A percentile compares a stretch with the other conserved stretches of the same genome.
phyloP scores from a whole-genome alignment of 2,113 vertebrate genomes.

The Triplophysa dalaica region DNA sequence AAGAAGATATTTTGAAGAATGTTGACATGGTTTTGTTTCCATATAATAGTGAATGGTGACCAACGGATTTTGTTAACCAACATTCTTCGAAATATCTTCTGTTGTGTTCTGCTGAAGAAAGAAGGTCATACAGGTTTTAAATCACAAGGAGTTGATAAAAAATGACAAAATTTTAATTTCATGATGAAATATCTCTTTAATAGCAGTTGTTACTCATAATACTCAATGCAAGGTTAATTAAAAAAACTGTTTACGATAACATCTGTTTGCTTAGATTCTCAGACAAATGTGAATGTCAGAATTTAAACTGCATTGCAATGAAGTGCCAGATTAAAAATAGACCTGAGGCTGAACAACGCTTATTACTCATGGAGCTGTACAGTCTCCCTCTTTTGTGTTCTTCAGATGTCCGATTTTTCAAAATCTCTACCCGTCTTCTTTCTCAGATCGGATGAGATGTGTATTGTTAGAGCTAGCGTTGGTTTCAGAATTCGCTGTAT shows the following conservation, averaged over 20 bases:
- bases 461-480: slow-evolving; percentile 1
- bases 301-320: neutral
- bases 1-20: too few species aligned
- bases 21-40: too few species aligned
- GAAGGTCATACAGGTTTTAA: too few species aligned
- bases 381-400: slow-evolving; percentile 13
- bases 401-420: slow-evolving; percentile 25
- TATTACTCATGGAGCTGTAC: slow-evolving; percentile 1
- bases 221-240: neutral
- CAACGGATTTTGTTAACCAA: too few species aligned
- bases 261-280: neutral
- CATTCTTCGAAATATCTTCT: too few species aligned
- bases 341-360: slow-evolving; percentile 4
- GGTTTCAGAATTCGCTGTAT: slow-evolving; percentile 28
- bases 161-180: too few species aligned
- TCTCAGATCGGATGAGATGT: slow-evolving; percentile 5
- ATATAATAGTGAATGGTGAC: too few species aligned
- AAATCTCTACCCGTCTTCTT: neutral
- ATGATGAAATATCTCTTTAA: too few species aligned
- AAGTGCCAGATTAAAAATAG: neutral
- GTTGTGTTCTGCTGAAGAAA: too few species aligned
- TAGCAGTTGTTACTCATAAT: too few species aligned
- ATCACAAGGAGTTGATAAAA: too few species aligned
- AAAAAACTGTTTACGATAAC: neutral
- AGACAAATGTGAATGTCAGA: neutral